Base-by-base conservation (phyloP, 2,888 invertebrate genomes). In the Leucophenga montana region DNA sequence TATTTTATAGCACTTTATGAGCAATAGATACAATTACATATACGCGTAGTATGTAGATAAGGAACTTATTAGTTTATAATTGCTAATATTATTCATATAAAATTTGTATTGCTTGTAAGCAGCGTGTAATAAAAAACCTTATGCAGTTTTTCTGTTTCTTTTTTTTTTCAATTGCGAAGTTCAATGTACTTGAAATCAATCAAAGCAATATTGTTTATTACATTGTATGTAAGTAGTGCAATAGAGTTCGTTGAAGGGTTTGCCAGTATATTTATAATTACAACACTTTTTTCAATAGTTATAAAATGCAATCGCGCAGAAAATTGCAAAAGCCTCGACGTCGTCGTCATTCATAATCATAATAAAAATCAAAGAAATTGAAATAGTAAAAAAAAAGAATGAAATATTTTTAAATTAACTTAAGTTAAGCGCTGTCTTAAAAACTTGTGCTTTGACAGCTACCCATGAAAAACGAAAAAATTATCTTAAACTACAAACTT, bases 241-340 rank as follows among this genome's bases (percentile, higher is more conserved):
- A 5, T 39, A 54, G 9, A 18, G 54, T 18, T 54, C 22, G 18
- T 54, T 54, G 22, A 20, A 20, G 53, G 9, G 16, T 20, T 53
- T 20, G 1, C 13, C 31, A 69, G 6, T n/a, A 5, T 62, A 44
- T 46, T 14, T 62, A 39, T 27, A 46, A 44, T 14, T 27, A 64
- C 50, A 46, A 46, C 3, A 46, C n/a, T 27, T 27, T 27, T n/a
- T n/a, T n/a, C 48, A n/a, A 20, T 48, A 48, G 20, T 67, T 50
- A 48, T 67, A 59, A 62, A 66, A 67, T 44, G 66, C 48, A 66
- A 56, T 59, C 4, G 39, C 33, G 61, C 61, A 62, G 61, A 62
- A 59, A 59, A 59, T 59, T 16, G 22, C 56, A 56, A 56, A 13
- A 13, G 9, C 18, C 56, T 39, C 44, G 11, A 48, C 33, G 14